These are phyloP conservation scores for Nautilus pompilius DNA, from an alignment of 1,140 invertebrate species.

Conservation along the genomic window DNA sequence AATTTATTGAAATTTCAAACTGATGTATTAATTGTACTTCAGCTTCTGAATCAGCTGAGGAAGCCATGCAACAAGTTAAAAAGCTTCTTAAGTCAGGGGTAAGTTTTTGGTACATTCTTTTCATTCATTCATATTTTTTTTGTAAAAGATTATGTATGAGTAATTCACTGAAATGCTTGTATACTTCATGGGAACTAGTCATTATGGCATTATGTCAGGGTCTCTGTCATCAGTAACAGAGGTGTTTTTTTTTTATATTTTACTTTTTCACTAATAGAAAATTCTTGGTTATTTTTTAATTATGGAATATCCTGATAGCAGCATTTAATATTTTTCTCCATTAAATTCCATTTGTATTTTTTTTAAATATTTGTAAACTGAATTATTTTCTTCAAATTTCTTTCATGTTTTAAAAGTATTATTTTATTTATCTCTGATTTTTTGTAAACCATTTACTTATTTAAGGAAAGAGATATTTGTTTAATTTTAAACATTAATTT, in stretches of 20 bases:
- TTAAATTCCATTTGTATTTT: neutral
- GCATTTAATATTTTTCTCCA: too few relatives aligned
- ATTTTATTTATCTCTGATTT: neutral
- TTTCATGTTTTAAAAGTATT: neutral
- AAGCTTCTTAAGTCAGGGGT: slow-evolving; percentile 93
- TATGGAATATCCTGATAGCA: too few relatives aligned
- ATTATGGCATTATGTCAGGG: neutral
- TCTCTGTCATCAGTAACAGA: neutral
- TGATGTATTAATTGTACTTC: too few relatives aligned
- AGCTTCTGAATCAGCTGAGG: slow-evolving; percentile 64
- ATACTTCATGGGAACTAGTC: neutral
- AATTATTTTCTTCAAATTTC: neutral
- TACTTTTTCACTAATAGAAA: neutral
- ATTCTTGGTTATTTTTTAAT: too few relatives aligned
- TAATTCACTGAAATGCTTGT: neutral
- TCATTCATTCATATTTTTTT: slow-evolving; percentile 3
- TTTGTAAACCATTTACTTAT: slow-evolving; percentile 3
- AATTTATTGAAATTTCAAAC: too few relatives aligned
- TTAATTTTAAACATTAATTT: slow-evolving; percentile 3
- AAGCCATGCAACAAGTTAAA: slow-evolving; percentile 91
- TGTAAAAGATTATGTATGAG: neutral
- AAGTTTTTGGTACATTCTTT: slow-evolving; percentile 67
- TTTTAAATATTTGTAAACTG: neutral
- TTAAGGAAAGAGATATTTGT: slow-evolving; percentile 67
- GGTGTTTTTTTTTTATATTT: neutral